These are phyloP conservation scores for Drosophila quinaria DNA, from an alignment of 2,888 invertebrate species.

Conservation along the genomic window DNA sequence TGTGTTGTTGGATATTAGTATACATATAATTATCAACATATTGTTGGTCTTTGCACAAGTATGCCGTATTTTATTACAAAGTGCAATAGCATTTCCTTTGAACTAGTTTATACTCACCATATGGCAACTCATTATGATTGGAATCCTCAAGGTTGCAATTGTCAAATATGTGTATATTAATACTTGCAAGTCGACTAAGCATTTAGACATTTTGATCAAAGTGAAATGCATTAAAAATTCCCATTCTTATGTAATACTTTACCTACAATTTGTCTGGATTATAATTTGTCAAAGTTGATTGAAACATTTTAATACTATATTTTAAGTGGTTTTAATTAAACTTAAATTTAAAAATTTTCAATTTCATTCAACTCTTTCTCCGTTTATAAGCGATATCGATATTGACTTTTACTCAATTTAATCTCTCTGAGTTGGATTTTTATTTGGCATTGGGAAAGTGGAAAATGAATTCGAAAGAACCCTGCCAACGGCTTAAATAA, in stretches of 20 bases:
- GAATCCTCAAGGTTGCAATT: background rate
- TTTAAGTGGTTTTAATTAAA: background rate
- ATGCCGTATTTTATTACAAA: slow-evolving; percentile 29
- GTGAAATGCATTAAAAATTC: too few species aligned
- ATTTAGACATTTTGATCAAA: background rate
- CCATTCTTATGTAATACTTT: too few species aligned
- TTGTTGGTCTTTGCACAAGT: slow-evolving; percentile 2
- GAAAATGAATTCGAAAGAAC: slow-evolving; percentile 11
- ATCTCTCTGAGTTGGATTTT: slow-evolving; percentile 6
- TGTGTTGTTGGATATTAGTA: slow-evolving; percentile 10
- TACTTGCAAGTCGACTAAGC: background rate
- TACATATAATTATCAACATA: slow-evolving; percentile 17
- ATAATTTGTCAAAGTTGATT: too few species aligned
- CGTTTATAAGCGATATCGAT: background rate
- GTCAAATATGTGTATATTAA: too few species aligned
- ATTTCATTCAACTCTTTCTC: slow-evolving; percentile 2
- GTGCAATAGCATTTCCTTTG: slow-evolving; percentile 22
- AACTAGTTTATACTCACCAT: background rate
- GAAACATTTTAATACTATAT: background rate
- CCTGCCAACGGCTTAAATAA: slow-evolving; percentile 66
- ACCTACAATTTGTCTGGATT: too few species aligned
- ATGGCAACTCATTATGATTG: slow-evolving; percentile 1
- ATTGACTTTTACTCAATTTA: slow-evolving; percentile 9
- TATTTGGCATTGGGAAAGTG: slow-evolving; percentile 21
- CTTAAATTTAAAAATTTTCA: background rate